These are phyloP conservation scores for Falcaria lacertinaria DNA, from an alignment of 2,888 invertebrate species.

Conservation along the genomic window DNA sequence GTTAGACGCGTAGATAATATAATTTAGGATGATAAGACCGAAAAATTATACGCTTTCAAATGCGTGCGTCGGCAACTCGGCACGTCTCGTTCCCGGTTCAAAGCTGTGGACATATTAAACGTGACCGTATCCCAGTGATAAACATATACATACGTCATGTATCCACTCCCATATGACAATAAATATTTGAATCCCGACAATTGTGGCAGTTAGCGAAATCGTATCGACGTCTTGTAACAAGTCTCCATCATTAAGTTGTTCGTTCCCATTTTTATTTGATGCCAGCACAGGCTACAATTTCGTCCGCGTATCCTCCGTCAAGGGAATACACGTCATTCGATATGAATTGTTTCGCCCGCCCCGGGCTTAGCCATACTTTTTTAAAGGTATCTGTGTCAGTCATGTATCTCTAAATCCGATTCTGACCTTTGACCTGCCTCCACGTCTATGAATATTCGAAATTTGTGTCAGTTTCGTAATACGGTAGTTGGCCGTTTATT, in stretches of 20 bases:
- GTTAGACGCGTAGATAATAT: no score
- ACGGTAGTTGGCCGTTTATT: slow-evolving; percentile 63
- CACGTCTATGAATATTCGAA: slow-evolving; percentile 71
- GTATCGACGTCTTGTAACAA: slow-evolving; percentile 33
- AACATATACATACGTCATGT: slow-evolving; percentile 55
- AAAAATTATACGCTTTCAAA: no score
- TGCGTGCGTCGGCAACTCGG: slow-evolving; percentile 44
- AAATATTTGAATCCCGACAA: slow-evolving; percentile 36
- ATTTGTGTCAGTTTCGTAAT: slow-evolving; percentile 56
- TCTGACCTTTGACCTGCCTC: slow-evolving; percentile 40
- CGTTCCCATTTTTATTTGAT: slow-evolving; percentile 50
- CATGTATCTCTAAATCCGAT: slow-evolving; percentile 56
- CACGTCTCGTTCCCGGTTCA: slow-evolving; percentile 57
- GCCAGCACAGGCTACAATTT: slow-evolving; percentile 28
- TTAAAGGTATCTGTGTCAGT: slow-evolving; percentile 40
- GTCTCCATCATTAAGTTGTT: slow-evolving; percentile 44
- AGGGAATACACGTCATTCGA: slow-evolving; percentile 15
- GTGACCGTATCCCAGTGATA: slow-evolving; percentile 63
- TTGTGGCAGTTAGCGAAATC: slow-evolving; percentile 29
- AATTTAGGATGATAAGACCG: no score
- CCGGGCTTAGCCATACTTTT: slow-evolving; percentile 35
- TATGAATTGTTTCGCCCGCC: slow-evolving; percentile 50
- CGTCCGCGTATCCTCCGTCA: slow-evolving; percentile 16
- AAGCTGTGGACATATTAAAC: slow-evolving; percentile 58
- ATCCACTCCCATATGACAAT: slow-evolving; percentile 29